Evolutionary conservation across 2,797 vertebrate genomes (phyloP).

Genomic region (Arrhamphus sclerolepis): DNA sequence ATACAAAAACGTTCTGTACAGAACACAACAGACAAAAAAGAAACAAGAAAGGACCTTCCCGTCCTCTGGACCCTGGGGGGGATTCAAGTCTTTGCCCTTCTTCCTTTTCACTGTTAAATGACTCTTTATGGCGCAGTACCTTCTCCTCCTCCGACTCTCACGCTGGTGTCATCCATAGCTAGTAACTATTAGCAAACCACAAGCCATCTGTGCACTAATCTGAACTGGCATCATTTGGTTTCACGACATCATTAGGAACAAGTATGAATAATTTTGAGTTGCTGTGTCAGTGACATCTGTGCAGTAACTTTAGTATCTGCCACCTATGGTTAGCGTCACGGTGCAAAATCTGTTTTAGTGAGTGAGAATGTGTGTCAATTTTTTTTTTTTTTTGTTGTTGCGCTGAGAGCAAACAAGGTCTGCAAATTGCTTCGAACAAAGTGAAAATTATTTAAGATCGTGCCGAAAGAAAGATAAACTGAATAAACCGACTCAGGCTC

Average conservation of each 20-base stretch:
- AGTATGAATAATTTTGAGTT: background rate
- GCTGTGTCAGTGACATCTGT: background rate
- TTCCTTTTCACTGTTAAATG: no score
- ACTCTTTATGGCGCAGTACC: no score
- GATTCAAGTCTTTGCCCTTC: no score
- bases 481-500: rapidly evolving
- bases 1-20: background rate
- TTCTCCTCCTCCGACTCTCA: no score
- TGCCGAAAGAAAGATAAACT: background rate
- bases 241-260: background rate
- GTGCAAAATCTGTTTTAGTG: background rate
- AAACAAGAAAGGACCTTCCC: no score
- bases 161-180: no score
- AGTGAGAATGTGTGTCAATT: background rate
- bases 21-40: no score
- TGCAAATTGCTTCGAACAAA: no score
- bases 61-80: no score
- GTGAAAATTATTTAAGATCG: background rate
- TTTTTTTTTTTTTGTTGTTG: no score
- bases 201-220: background rate
- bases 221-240: background rate
- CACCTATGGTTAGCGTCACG: background rate
- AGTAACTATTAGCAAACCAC: no score
- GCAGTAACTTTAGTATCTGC: background rate
- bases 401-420: no score